Percentiles rank a stretch among this genome's conserved stretches.
Evolutionary conservation across 2,113 vertebrate genomes (phyloP).

Genomic region (Desmodus rotundus): DNA sequence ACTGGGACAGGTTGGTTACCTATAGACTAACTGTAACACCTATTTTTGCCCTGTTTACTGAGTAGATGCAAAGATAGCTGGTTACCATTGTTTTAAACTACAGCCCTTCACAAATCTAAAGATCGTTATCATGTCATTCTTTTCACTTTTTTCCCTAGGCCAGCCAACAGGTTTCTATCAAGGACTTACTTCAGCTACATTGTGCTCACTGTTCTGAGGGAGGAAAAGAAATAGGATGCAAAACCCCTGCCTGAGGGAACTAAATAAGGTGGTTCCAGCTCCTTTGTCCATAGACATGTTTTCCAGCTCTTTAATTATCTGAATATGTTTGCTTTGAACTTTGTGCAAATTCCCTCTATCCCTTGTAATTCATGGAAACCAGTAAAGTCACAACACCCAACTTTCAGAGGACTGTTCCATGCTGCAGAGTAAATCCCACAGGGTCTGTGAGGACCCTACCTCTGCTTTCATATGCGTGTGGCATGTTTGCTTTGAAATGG

Average conservation of each 20-base stretch:
- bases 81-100: not conserved
- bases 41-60: not conserved
- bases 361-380: slow-evolving; percentile 25
- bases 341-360: not conserved
- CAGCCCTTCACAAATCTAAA: not conserved
- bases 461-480: not conserved
- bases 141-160: not conserved
- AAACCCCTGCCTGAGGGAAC: not conserved
- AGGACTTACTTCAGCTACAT: not conserved
- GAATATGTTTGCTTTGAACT: slow-evolving; percentile 55
- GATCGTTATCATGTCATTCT: not conserved
- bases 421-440: not conserved
- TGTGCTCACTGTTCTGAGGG: not conserved
- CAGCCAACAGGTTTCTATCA: not conserved
- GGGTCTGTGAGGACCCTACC: not conserved
- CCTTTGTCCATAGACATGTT: not conserved
- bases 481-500: not conserved
- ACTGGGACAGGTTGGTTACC: not conserved
- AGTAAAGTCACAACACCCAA: not conserved
- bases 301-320: slow-evolving; percentile 47
- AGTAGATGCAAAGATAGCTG: not conserved
- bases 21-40: not conserved
- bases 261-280: not conserved
- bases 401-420: not conserved
- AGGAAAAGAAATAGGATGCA: not conserved